These are phyloP conservation scores for Neodontobutis hainanensis DNA, from an alignment of 2,113 vertebrate species.

Conservation along the genomic window DNA sequence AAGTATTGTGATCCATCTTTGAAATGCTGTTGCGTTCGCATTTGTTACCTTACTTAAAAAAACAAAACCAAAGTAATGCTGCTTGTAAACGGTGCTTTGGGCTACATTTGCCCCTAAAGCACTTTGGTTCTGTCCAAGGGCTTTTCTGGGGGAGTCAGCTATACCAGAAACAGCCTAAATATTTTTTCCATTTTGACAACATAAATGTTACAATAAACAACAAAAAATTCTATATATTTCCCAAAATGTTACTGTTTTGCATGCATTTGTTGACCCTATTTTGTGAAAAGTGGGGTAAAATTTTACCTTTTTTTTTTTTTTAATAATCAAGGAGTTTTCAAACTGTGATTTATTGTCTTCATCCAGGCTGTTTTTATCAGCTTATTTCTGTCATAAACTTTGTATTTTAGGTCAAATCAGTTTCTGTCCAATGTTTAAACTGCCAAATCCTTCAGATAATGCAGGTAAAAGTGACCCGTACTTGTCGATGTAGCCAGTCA, in stretches of 20 bases:
- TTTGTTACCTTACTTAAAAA: conserved; percentile 21
- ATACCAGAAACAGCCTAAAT: conserved; percentile 25
- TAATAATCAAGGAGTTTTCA: not conserved
- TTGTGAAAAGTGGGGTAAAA: not conserved
- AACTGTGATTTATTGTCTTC: conserved; percentile 36
- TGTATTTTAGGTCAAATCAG: conserved; percentile 6
- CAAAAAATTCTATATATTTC: no score
- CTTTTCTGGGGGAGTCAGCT: conserved; percentile 35
- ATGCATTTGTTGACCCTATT: conserved; percentile 26
- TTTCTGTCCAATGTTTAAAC: conserved; percentile 19
- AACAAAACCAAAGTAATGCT: conserved; percentile 57
- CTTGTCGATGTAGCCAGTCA: conserved; percentile 53
- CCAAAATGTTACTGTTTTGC: conserved; percentile 16
- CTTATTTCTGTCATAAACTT: not conserved
- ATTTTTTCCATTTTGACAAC: conserved; percentile 32
- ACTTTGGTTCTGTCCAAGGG: conserved; percentile 14
- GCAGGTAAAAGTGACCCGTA: conserved; percentile 27
- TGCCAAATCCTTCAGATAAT: conserved; percentile 43
- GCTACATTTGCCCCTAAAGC: conserved; percentile 13
- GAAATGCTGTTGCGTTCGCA: conserved; percentile 36
- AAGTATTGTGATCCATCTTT: conserved; percentile 48
- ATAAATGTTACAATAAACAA: conserved; percentile 1
- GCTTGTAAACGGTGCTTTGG: conserved; percentile 28
- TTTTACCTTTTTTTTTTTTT: not conserved
- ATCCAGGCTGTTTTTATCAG: not conserved